Evolutionary conservation across 2,797 vertebrate species (phyloP), one percentile per base, ranked within the genome.

Genomic region (Fundulus diaphanus): DNA sequence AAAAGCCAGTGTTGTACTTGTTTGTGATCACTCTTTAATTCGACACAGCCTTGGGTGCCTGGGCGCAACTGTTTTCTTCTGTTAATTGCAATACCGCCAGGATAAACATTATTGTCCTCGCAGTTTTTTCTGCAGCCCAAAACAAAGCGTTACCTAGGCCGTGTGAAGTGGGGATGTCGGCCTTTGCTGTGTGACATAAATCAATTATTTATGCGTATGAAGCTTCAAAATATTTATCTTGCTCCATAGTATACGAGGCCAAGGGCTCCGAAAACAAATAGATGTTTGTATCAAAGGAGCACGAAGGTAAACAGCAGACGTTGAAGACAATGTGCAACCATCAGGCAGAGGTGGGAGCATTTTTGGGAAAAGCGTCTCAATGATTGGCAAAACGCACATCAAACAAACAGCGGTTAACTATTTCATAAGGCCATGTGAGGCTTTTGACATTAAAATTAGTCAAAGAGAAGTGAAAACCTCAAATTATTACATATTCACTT

Each of bases 211-310:
- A 93, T 92, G 90, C 84, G 79, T 87, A 89, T 86, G 82, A 87
- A 87, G 92, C 90, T 84, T 92, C 93, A 91, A 93, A 95, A 95
- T 95, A 92, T 95, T 95, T 95, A 95, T 89, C 89, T 87, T 92
- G 78, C 82, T 80, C 86, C 82, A 70, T 77, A 85, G 84, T 89
- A 85, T 85, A 84, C 51, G 70, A 78, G 83, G 82, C 83, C 37
- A 74, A 90, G 92, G 82, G 81, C 88, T 88, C 78, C 27, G 85
- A 91, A 95, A 93, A 94, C 89, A 93, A 94, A 94, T 89, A 90
- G 74, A 88, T 74, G 68, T 88, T 89, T 85, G 72, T 74, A 92
- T 93, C 89, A 94, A 92, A 94, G 90, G 82, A 76, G 68, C 77
- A 77, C 68, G 80, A 85, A 85, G 90, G 89, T 92, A 93, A 94